These are phyloP conservation scores for Galleria mellonella DNA, from an alignment of 1,140 invertebrate genomes.

Conservation along the genomic window DNA sequence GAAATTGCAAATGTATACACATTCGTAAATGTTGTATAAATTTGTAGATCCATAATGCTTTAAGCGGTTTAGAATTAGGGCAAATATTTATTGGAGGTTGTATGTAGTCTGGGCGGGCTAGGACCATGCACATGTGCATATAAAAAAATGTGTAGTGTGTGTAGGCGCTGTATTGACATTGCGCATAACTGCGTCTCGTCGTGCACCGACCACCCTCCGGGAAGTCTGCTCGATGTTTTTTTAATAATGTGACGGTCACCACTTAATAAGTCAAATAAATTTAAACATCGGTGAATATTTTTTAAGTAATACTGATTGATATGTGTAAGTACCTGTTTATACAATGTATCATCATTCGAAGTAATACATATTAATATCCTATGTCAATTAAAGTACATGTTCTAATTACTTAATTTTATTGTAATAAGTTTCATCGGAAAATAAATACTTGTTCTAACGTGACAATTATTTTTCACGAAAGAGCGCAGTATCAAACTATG, in stretches of 20 bases:
- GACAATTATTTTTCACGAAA: too few relatives aligned
- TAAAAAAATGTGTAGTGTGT: conserved; percentile 51
- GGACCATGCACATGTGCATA: conserved; percentile 47
- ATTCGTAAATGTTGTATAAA: conserved; percentile 9
- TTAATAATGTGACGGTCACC: conserved; percentile 23
- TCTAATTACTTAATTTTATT: too few relatives aligned
- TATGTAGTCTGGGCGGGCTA: conserved; percentile 47
- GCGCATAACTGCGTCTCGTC: conserved; percentile 53
- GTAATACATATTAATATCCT: too few relatives aligned
- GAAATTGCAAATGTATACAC: background rate
- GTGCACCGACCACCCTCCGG: conserved; percentile 40
- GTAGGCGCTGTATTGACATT: conserved; percentile 54
- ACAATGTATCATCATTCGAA: too few relatives aligned
- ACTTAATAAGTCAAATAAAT: too few relatives aligned
- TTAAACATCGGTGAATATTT: too few relatives aligned
- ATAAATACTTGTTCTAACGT: too few relatives aligned
- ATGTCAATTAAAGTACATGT: too few relatives aligned
- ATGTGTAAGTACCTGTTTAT: too few relatives aligned
- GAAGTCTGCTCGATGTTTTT: conserved; percentile 19
- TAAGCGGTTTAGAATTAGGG: conserved; percentile 65
- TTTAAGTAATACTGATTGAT: too few relatives aligned
- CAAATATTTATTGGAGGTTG: conserved; percentile 64
- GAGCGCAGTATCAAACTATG: too few relatives aligned
- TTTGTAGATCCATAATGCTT: conserved; percentile 32
- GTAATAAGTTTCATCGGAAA: too few relatives aligned